phyloP scores from a whole-genome alignment of 2,888 invertebrate genomes.

The Chironomus tentans region DNA sequence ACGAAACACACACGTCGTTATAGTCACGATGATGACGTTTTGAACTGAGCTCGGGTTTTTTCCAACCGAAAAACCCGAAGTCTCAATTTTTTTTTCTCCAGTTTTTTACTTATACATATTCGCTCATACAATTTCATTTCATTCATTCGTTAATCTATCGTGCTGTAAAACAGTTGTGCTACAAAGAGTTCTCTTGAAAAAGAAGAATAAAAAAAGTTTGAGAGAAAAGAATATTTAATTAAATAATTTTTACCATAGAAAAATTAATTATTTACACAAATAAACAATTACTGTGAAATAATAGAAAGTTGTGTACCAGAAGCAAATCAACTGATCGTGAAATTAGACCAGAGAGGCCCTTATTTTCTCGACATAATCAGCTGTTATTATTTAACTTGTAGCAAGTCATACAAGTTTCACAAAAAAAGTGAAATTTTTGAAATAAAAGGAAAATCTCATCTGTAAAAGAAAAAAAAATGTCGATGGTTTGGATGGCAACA shows the following conservation, averaged over 20 bases:
- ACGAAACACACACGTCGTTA: too few species aligned
- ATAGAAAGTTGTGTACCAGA: not conserved
- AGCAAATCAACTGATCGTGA: not conserved
- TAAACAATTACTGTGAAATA: too few species aligned
- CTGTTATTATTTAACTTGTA: too few species aligned
- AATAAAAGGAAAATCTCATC: not conserved
- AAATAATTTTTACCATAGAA: not conserved
- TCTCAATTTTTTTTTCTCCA: not conserved
- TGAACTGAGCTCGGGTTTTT: too few species aligned
- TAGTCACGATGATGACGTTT: too few species aligned
- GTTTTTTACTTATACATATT: not conserved
- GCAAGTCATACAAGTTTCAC: not conserved
- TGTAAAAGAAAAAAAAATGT: conserved; percentile 43
- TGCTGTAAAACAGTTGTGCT: not conserved
- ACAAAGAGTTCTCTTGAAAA: not conserved
- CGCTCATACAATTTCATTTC: not conserved
- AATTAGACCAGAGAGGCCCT: not conserved
- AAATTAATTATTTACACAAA: too few species aligned
- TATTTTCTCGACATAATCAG: not conserved
- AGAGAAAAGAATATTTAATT: not conserved
- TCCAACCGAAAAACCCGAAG: too few species aligned
- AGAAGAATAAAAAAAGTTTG: not conserved
- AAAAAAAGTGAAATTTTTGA: not conserved
- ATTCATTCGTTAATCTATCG: conserved; percentile 5
- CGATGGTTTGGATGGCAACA: conserved; percentile 53